Base-by-base conservation (phyloP, 2,888 invertebrate genomes). In the Drosophila niveifrons region DNA sequence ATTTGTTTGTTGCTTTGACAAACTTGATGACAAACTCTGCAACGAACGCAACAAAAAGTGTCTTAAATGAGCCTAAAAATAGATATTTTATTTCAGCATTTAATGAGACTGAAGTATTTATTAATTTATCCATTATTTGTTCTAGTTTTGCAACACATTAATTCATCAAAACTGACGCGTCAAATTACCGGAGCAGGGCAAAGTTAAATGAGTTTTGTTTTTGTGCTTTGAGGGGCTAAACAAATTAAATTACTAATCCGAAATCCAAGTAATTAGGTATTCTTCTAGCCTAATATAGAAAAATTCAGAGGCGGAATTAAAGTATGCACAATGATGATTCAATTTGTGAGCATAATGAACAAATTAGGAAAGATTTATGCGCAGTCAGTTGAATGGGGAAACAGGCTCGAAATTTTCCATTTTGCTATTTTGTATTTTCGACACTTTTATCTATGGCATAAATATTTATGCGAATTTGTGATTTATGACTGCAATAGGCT, bases 191-290 rank as follows among this genome's bases (percentile, higher is more conserved):
- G 23, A 47, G 13, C 48, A 53, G 18, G 55, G 15, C 46, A 85
- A 85, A 73, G 69, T 82, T 85, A 70, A 63, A 70, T 68, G 66
- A 82, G 36, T 71, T 67, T 81, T 50, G 29, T 34, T 36, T 28
- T 9, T 1, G 1, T 23, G n/a, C 28, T 58, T 36, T 4, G 36
- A 10, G 36, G 36, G 28, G 9, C 36, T 51, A 18, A 43, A 43
- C 31, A 66, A 82, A 80, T 69, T 77, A 18, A 77, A 82, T 86
- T 67, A 75, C 62, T 68, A 50, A 66, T 66, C 59, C 62, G 47
- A 70, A 84, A 75, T 72, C 70, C 61, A 82, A 79, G 82, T 82
- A 82, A 82, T 82, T 79, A 84, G 65, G 8, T 18, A 11, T 18
- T 9, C n/a, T 23, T 47, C 9, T 17, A 29, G 39, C 2, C 39